Conservation (phyloP, 2,888 invertebrate species). For the Zygothrica quintamaculata region DNA sequence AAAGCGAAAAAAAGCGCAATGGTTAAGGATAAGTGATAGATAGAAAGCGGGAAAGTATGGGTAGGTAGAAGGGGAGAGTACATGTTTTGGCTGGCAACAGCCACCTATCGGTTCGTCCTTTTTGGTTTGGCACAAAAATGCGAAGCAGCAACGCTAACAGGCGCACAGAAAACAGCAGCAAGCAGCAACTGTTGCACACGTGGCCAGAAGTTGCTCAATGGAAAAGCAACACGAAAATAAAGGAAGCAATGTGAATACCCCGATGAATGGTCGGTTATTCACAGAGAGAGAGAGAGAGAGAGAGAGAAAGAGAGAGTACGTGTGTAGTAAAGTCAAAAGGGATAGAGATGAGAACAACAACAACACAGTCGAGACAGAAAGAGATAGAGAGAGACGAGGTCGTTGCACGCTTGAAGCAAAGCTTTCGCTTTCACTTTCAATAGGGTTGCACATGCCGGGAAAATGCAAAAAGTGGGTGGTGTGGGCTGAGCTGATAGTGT, state of each 20-base stretch:
- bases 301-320: constrained; percentile 1
- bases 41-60: constrained; percentile 10
- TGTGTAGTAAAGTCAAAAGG: constrained; percentile 4
- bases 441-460: constrained; percentile 45
- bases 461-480: neutral
- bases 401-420: constrained; percentile 69
- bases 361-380: constrained; percentile 2
- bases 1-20: constrained; percentile 11
- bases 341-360: constrained; percentile 17
- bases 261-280: neutral
- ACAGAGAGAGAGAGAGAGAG: constrained; percentile 18
- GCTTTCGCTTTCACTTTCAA: constrained; percentile 73
- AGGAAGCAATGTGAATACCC: no score
- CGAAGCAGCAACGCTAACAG: constrained; percentile 72
- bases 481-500: constrained; percentile 16
- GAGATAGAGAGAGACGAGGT: constrained; percentile 44
- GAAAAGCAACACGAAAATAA: constrained; percentile 64
- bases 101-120: constrained; percentile 79
- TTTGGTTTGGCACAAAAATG: constrained; percentile 76
- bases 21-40: neutral
- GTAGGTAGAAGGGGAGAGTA: constrained; percentile 15
- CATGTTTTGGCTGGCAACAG: constrained; percentile 21
- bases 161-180: constrained; percentile 60
- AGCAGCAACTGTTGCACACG: constrained; percentile 68
- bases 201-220: constrained; percentile 38